Evolutionary conservation across 2,888 invertebrate species (phyloP), one percentile per base, ranked within the genome.

Genomic region (Nomada ruficornis): DNA sequence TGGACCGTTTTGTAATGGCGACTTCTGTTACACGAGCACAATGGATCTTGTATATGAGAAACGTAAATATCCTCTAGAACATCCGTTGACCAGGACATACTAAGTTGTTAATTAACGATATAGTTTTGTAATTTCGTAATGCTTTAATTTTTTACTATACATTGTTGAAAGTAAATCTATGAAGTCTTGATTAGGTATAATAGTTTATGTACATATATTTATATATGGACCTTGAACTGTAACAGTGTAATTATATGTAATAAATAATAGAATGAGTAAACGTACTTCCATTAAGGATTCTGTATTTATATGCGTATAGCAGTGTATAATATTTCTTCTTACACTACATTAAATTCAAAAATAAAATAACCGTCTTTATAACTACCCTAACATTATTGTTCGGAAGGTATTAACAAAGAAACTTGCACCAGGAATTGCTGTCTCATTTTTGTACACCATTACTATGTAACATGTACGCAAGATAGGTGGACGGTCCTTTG

Each of bases 41-140:
- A 95, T 96, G 0, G 94, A 95, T n/a, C 92, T 94, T 76, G 90
- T 96, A 23, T 95, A 95, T 81, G 94, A 95, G 71, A 94, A 55
- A 18, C 74, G 2, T n/a, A n/a, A 23, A 23, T 97, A 96, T 91
- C 95, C 95, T 85, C 94, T 95, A 7, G 95, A 94, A 83, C 96
- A 97, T 94, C 96, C 97, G 1, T 91, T 96, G 94, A 18, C 95
- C 95, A 63, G 68, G 18, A 67, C 15, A 42, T 50, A 23, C 18
- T 77, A 65, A 67, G 36, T 50, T 36, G 26, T 42, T 71, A 26
- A 52, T 20, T 54, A 7, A 52, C 52, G 52, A 47, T 47, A 47
- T 47, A 64, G 15, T 54, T 42, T 36, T n/a, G 1, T 7, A 23
- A 20, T 5, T 59, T 42, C 23, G 2, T 20, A 13, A 13, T 23